Evolutionary conservation across 2,888 invertebrate species (phyloP), one percentile per base, ranked within the genome.

Genomic region (Leistus spinibarbis): DNA sequence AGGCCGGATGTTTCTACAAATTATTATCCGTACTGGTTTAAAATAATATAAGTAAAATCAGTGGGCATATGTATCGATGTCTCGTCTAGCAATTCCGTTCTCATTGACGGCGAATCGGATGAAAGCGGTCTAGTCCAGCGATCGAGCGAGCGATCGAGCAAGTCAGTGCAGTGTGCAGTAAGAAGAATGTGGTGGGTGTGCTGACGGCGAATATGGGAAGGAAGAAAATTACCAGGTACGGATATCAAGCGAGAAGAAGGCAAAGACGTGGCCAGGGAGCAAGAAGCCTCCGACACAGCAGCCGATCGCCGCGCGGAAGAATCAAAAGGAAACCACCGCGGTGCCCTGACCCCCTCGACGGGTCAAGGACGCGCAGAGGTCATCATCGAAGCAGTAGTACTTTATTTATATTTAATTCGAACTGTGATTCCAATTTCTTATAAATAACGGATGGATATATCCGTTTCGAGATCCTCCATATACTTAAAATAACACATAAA

Each of bases 191-290:
- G 9, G 69, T 75, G 75, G 69, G 74, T 74, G 69, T 74, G 74
- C 71, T 71, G 9, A 56, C 23, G 72, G 72, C 72, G 75, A 75
- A 75, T 75, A 75, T 75, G 75, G 75, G 75, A 69, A 75, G 75
- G 75, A 75, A 69, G 75, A 68, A 75, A 75, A 75, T 75, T 75
- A 75, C 69, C 56, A 22, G 75, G 64, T 75, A 69, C 24, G 24
- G 64, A 75, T 75, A 75, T 75, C 75, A 63, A 40, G 67, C 19
- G 65, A 10, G 54, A 40, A 9, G 7, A 53, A 7, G 9, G 53
- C 10, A 53, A 9, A 53, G 9, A 53, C 53, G 7, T 9, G 7
- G 53, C 53, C 7, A 53, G 53, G 53, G 53, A 10, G 10, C 53
- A 53, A 53, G 10, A n/a, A n/a, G n/a, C n/a, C n/a, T n/a, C n/a